Evolutionary conservation across 2,113 vertebrate species (phyloP).

Genomic region (Petrocephalus microphthalmus): DNA sequence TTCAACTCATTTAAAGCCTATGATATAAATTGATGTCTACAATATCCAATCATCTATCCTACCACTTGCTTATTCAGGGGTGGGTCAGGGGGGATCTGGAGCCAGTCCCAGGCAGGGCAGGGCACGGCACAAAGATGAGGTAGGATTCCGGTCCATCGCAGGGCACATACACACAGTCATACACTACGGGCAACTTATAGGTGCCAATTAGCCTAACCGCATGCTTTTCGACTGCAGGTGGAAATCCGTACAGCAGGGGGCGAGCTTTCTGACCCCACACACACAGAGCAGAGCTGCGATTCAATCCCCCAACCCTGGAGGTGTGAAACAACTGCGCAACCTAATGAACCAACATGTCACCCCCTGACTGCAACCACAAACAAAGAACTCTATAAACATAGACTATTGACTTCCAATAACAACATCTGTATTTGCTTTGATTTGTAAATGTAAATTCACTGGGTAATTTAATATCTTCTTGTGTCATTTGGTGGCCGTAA

Average conservation of each 20-base stretch:
- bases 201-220: not conserved
- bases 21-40: not conserved
- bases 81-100: not conserved
- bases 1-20: not conserved
- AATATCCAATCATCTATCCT: not conserved
- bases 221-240: not conserved
- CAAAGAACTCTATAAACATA: not conserved
- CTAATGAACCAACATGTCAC: not conserved
- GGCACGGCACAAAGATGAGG: not conserved
- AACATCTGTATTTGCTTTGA: not conserved
- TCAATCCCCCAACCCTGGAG: not conserved
- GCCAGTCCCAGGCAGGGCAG: not conserved
- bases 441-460: not conserved
- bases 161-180: conserved; percentile 26
- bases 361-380: not conserved
- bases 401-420: not conserved
- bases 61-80: not conserved
- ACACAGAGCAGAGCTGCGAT: not conserved
- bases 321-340: not conserved
- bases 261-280: not conserved
- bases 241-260: not conserved
- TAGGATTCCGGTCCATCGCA: not conserved
- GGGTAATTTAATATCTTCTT: not conserved
- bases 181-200: not conserved
- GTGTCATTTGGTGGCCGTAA: not conserved